phyloP scores from a whole-genome alignment of 2,888 invertebrate genomes.

The Himalopsyche anomala region DNA sequence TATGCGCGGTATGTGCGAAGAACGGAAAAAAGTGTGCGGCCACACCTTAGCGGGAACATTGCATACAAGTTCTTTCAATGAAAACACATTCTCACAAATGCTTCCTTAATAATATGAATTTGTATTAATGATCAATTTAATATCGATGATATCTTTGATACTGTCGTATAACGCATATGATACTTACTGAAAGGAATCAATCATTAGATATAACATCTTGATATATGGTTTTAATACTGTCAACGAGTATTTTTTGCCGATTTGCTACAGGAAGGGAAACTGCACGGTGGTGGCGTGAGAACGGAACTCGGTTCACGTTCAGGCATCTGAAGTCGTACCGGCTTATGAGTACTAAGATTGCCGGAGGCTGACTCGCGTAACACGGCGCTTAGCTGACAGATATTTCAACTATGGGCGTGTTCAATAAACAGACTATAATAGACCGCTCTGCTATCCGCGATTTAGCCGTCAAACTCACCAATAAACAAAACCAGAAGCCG shows the following conservation, averaged over 20 bases:
- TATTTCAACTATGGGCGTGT: conserved; percentile 22
- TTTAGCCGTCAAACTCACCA: conserved; percentile 45
- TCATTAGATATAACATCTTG: conserved; percentile 23
- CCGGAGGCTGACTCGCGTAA: conserved; percentile 57
- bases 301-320: conserved; percentile 50
- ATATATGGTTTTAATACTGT: conserved; percentile 12
- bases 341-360: not conserved
- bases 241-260: conserved; percentile 51
- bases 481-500: conserved; percentile 19
- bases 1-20: too few species aligned
- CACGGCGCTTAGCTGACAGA: conserved; percentile 53
- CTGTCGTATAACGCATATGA: not conserved
- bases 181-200: not conserved
- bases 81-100: too few species aligned
- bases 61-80: too few species aligned
- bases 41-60: too few species aligned
- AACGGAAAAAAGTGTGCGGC: too few species aligned
- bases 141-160: not conserved
- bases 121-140: not conserved
- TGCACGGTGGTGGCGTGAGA: conserved; percentile 54
- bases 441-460: conserved; percentile 43
- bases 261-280: conserved; percentile 55
- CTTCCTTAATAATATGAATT: not conserved
- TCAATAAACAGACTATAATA: conserved; percentile 44
- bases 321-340: conserved; percentile 36